Percentiles rank a stretch among this genome's conserved stretches.
Conservation (phyloP, 1,140 invertebrate genomes). For the Harpegnathos saltator region DNA sequence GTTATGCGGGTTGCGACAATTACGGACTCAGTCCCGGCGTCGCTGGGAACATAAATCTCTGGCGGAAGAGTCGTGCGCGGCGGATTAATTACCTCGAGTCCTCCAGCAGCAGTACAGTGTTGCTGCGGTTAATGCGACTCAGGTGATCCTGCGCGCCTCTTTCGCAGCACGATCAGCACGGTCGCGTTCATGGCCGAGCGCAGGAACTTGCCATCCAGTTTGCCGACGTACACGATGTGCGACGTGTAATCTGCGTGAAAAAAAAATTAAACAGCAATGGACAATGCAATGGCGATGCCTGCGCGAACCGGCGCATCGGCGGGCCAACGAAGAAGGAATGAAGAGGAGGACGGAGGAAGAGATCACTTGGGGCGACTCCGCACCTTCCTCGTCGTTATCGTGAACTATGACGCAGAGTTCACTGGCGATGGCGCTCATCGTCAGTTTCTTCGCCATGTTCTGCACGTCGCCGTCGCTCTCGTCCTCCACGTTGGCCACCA, state of each 20-base stretch:
- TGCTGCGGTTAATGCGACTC: conserved; percentile 72
- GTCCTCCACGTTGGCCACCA: conserved; percentile 75
- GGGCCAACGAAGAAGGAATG: neutral
- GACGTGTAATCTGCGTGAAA: conserved; percentile 77
- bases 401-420: conserved; percentile 81
- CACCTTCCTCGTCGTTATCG: conserved; percentile 77
- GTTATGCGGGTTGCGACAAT: neutral
- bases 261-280: too few relatives aligned
- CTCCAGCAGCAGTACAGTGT: conserved; percentile 79
- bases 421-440: conserved; percentile 75
- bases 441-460: conserved; percentile 81
- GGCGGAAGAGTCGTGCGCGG: neutral
- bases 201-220: conserved; percentile 76
- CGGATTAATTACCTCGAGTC: conserved; percentile 79
- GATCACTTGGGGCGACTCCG: neutral
- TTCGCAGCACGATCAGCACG: conserved; percentile 79
- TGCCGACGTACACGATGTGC: conserved; percentile 80
- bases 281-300: neutral
- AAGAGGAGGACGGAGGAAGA: neutral
- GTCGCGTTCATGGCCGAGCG: conserved; percentile 74
- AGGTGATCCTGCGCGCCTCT: conserved; percentile 77
- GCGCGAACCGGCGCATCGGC: too few relatives aligned
- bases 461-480: conserved; percentile 78
- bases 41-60: conserved; percentile 2
- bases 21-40: neutral